These are phyloP conservation scores for Sarcophilus harrisii DNA, from an alignment of 2,797 vertebrate species.

Conservation along the genomic window DNA sequence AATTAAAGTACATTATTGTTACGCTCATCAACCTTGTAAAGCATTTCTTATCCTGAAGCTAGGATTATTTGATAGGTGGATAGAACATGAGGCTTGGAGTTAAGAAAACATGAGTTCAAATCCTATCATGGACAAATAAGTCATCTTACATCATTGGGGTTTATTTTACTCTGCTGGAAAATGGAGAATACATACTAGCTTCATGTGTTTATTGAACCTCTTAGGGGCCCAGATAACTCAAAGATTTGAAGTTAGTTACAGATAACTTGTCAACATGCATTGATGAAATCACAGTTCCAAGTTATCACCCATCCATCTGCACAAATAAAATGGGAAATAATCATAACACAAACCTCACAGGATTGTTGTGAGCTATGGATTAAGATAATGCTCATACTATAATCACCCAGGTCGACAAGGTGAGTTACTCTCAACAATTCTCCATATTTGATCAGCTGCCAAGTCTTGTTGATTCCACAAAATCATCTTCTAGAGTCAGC, in stretches of 20 bases:
- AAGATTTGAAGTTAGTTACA: background rate
- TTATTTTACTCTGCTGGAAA: background rate
- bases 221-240: background rate
- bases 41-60: background rate
- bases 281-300: background rate
- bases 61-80: background rate
- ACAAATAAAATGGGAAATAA: background rate
- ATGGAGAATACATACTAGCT: background rate
- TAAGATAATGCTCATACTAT: background rate
- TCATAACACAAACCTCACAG: background rate
- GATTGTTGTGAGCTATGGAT: background rate
- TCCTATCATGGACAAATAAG: background rate
- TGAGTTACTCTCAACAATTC: background rate
- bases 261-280: background rate
- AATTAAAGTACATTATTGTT: background rate
- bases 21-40: background rate
- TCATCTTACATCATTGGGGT: background rate
- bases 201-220: background rate
- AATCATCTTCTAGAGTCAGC: background rate
- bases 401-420: background rate
- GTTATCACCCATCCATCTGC: background rate
- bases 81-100: background rate
- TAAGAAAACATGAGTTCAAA: background rate
- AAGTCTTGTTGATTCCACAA: background rate
- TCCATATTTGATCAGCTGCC: background rate